These are phyloP conservation scores for Hemithea aestivaria DNA, from an alignment of 2,888 invertebrate species.

Conservation along the genomic window DNA sequence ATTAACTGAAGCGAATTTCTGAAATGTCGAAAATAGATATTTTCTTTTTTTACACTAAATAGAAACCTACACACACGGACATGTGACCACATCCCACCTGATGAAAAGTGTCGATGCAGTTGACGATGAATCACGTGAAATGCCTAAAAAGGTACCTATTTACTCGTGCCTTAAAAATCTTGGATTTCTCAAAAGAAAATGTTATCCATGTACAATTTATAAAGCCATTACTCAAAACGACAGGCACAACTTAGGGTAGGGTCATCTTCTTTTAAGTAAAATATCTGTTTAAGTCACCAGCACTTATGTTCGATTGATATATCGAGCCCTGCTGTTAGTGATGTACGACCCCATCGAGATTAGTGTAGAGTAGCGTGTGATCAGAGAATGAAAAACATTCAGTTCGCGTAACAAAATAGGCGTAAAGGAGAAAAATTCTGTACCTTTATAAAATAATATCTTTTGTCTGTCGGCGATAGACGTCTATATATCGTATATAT, in stretches of 20 bases:
- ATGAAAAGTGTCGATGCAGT: no score
- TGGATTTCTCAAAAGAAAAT: slow-evolving; percentile 7
- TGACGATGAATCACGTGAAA: no score
- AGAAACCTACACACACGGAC: no score
- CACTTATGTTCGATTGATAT: slow-evolving; percentile 66
- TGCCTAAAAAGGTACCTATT: no score
- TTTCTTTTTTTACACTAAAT: no score
- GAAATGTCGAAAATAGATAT: no score
- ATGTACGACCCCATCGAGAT: slow-evolving; percentile 66
- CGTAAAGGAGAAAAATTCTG: background rate
- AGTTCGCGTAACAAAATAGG: no score
- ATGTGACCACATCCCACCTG: no score
- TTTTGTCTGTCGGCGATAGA: no score
- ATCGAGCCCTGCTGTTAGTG: slow-evolving; percentile 52
- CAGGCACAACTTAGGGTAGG: slow-evolving; percentile 30
- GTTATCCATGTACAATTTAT: slow-evolving; percentile 1
- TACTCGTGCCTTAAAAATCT: no score
- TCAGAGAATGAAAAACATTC: slow-evolving; percentile 23
- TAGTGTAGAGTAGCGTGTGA: slow-evolving; percentile 42
- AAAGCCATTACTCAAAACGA: slow-evolving; percentile 24
- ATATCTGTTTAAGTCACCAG: slow-evolving; percentile 57
- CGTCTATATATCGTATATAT: no score
- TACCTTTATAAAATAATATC: slow-evolving; percentile 1
- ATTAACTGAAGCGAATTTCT: no score
- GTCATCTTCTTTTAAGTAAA: slow-evolving; percentile 57